Conservation (phyloP, 2,113 vertebrate genomes). For the Rhagologus leucostigma region DNA sequence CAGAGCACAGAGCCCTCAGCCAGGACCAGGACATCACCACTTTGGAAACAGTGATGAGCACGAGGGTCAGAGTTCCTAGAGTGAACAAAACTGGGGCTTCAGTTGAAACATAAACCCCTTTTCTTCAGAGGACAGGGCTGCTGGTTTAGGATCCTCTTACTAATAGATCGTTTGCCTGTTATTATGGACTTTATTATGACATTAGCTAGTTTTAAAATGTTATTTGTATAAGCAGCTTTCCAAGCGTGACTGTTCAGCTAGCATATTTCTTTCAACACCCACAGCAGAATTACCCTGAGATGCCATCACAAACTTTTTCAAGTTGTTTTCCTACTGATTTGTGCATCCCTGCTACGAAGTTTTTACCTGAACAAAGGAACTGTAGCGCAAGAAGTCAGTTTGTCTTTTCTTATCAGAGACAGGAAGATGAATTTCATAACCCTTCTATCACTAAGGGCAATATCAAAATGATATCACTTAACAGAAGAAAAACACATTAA, state of each 20-base stretch:
- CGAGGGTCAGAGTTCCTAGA: background rate
- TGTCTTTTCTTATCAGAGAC: background rate
- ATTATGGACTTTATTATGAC: slow-evolving; percentile 31
- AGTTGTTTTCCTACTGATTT: background rate
- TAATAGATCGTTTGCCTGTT: slow-evolving; percentile 46
- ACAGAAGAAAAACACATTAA: background rate
- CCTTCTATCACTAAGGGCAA: background rate
- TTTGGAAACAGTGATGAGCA: background rate
- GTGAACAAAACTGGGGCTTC: background rate
- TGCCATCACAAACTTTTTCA: slow-evolving; percentile 29
- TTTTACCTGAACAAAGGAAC: background rate
- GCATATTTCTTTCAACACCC: slow-evolving; percentile 18
- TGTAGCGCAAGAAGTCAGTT: background rate
- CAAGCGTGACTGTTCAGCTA: slow-evolving; percentile 19
- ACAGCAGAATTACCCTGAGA: slow-evolving; percentile 56
- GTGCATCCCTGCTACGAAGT: background rate
- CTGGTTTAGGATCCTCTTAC: background rate
- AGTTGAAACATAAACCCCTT: background rate
- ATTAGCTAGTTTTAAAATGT: slow-evolving; percentile 53
- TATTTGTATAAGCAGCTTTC: slow-evolving; percentile 54
- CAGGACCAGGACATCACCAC: background rate
- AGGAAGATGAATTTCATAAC: background rate
- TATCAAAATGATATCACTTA: background rate
- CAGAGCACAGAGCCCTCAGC: background rate
- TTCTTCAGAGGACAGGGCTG: background rate